phyloP scores from a whole-genome alignment of 2,113 vertebrate species.

The Struthio camelus region DNA sequence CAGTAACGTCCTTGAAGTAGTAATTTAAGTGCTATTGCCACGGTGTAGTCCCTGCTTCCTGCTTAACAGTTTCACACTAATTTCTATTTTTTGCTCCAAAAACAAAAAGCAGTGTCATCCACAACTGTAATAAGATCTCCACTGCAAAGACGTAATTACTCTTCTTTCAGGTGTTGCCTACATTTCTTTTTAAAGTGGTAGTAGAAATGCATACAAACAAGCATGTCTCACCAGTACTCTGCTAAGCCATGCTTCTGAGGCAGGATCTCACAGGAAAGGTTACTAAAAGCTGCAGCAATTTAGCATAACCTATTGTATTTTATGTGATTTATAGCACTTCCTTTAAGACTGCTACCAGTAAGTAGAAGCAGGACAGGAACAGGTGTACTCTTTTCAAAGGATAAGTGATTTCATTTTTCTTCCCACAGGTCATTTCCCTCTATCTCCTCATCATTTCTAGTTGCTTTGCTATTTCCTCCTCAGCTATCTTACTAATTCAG shows the following conservation, averaged over 20 bases:
- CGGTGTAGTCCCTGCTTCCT: conserved; percentile 17
- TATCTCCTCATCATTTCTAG: background rate
- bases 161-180: conserved; percentile 43
- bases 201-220: conserved; percentile 33
- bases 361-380: background rate
- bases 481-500: background rate
- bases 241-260: background rate
- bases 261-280: background rate
- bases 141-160: conserved; percentile 59
- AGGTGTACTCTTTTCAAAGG: conserved; percentile 14
- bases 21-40: conserved; percentile 57
- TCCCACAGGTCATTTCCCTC: background rate
- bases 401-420: conserved; percentile 37
- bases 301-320: background rate
- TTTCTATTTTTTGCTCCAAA: conserved; percentile 53
- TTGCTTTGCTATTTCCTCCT: background rate
- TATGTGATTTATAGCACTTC: background rate
- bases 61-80: conserved; percentile 29
- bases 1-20: conserved; percentile 50
- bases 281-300: background rate
- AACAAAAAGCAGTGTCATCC: conserved; percentile 63
- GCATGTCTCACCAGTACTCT: background rate
- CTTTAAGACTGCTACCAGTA: background rate
- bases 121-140: conserved; percentile 43
- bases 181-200: conserved; percentile 28